Percentiles rank a stretch among this genome's conserved stretches.
These are phyloP conservation scores for Thereva nobilitata DNA, from an alignment of 2,888 invertebrate genomes.

Conservation along the genomic window DNA sequence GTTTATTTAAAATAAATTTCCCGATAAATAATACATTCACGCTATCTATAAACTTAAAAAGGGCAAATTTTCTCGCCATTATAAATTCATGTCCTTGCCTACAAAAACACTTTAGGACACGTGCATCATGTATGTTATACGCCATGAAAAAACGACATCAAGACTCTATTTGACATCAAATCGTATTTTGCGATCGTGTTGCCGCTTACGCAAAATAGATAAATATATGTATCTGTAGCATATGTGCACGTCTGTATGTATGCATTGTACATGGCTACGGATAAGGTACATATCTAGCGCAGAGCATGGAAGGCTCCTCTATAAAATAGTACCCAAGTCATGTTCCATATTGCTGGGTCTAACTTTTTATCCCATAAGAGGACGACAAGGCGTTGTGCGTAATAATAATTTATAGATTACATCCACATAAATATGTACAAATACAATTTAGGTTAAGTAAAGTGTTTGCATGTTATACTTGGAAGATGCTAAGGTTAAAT, in stretches of 20 bases:
- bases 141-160: constrained; percentile 17
- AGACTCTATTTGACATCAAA: constrained; percentile 29
- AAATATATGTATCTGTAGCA: background rate
- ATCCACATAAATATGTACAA: constrained; percentile 35
- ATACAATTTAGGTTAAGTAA: constrained; percentile 39
- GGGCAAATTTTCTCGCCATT: constrained; percentile 23
- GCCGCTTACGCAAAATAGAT: constrained; percentile 16
- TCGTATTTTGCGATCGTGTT: constrained; percentile 18
- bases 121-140: constrained; percentile 12
- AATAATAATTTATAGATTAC: constrained; percentile 39
- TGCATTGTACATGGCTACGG: too few relatives aligned
- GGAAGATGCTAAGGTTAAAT: constrained; percentile 24
- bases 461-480: constrained; percentile 39
- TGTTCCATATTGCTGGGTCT: constrained; percentile 19
- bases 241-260: too few relatives aligned
- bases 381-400: constrained; percentile 19
- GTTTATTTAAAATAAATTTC: constrained; percentile 7
- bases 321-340: constrained; percentile 3
- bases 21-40: background rate
- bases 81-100: constrained; percentile 29
- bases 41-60: constrained; percentile 5
- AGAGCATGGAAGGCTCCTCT: background rate
- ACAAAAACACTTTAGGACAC: constrained; percentile 4
- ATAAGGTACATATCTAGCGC: too few relatives aligned
- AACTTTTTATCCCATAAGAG: constrained; percentile 17